A percentile compares a stretch with the other conserved stretches of the same genome.
Evolutionary conservation across 2,113 vertebrate species (phyloP).

Genomic region (Cheilinus undulatus): DNA sequence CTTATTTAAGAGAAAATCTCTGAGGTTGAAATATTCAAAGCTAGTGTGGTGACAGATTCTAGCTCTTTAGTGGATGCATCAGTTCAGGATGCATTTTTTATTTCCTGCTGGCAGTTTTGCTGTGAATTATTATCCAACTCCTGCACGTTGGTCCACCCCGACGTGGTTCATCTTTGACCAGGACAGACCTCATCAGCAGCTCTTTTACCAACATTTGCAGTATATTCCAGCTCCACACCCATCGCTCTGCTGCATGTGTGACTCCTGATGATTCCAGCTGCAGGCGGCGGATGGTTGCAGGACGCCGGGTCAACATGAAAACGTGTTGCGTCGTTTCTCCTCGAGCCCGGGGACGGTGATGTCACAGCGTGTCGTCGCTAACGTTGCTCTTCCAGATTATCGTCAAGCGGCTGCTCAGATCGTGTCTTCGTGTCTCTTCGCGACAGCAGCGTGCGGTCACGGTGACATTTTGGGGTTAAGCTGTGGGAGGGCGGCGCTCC

Average conservation of each 20-base stretch:
- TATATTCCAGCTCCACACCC: background rate
- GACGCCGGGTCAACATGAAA: slow-evolving; percentile 19
- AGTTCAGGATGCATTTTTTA: background rate
- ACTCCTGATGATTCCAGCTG: slow-evolving; percentile 11
- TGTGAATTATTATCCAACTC: too few species aligned
- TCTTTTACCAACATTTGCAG: too few species aligned
- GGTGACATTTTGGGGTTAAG: slow-evolving; percentile 75
- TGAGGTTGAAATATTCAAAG: background rate
- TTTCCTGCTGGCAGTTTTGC: too few species aligned
- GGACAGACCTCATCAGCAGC: too few species aligned
- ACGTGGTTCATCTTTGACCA: too few species aligned
- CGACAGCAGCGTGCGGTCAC: slow-evolving; percentile 7
- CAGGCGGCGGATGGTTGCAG: slow-evolving; percentile 27
- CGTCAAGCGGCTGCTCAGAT: slow-evolving; percentile 49
- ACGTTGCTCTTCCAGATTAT: slow-evolving; percentile 48
- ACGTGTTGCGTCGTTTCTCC: slow-evolving; percentile 26
- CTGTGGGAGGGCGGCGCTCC: slow-evolving; percentile 34
- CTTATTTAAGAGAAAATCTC: background rate
- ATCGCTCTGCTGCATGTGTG: background rate
- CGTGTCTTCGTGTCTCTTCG: slow-evolving; percentile 16
- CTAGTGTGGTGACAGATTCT: background rate
- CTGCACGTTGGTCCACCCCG: too few species aligned
- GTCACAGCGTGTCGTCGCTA: slow-evolving; percentile 46
- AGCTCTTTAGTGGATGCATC: background rate
- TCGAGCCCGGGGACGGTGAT: slow-evolving; percentile 40